A percentile compares a stretch with the other conserved stretches of the same genome.
Conservation (phyloP, 2,888 invertebrate species). For the Microdon myrmicae region DNA sequence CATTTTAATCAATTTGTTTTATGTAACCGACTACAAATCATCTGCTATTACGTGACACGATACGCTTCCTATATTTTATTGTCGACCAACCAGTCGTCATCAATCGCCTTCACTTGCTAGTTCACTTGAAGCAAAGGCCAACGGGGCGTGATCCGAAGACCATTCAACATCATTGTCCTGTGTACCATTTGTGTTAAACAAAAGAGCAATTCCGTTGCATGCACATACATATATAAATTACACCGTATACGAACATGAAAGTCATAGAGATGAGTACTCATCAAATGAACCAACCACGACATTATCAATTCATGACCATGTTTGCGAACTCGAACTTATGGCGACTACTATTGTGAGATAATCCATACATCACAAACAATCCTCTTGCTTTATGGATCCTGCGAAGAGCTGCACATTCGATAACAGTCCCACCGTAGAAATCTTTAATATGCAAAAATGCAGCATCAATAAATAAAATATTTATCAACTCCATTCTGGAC, state of each 20-base stretch:
- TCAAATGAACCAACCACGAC: constrained; percentile 42
- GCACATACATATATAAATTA: constrained; percentile 31
- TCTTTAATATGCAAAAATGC: constrained; percentile 40
- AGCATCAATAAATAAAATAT: constrained; percentile 49
- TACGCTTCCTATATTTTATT: constrained; percentile 35
- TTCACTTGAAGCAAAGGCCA: constrained; percentile 2
- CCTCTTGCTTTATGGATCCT: constrained; percentile 1
- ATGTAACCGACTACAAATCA: constrained; percentile 46
- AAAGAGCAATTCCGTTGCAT: constrained; percentile 35
- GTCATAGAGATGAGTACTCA: constrained; percentile 40
- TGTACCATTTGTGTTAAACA: constrained; percentile 39
- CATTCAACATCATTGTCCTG: constrained; percentile 30
- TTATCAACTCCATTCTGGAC: constrained; percentile 43
- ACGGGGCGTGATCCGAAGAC: constrained; percentile 1
- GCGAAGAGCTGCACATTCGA: not conserved
- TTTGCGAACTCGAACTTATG: constrained; percentile 9
- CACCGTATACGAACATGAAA: constrained; percentile 31
- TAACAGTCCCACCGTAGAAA: constrained; percentile 15
- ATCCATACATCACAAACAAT: constrained; percentile 41
- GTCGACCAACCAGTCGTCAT: constrained; percentile 36
- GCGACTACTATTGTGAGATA: too few relatives aligned
- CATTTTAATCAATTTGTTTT: constrained; percentile 38
- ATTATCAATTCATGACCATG: constrained; percentile 46
- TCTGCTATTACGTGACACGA: constrained; percentile 46
- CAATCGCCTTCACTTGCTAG: constrained; percentile 19